Evolutionary conservation across 2,797 vertebrate species (phyloP), one percentile per base, ranked within the genome.

Genomic region (Pelochelys cantorii): DNA sequence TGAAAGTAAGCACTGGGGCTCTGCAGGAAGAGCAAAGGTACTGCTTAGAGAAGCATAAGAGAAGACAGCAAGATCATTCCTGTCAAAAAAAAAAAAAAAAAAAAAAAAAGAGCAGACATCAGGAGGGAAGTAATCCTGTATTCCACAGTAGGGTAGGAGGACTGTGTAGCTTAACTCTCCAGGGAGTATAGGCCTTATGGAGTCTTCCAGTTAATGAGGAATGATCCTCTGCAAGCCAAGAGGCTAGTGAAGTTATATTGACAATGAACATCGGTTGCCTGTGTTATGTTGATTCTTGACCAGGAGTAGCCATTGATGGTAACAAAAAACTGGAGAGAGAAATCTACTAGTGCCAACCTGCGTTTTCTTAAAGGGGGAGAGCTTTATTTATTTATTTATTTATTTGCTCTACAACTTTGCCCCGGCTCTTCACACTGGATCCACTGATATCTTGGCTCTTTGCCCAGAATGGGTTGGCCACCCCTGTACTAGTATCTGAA

Each of bases 1-100:
- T 77, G 82, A 74, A 90, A 55, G 34, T 1, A 3, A 1, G 0
- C 65, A 1, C n/a, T 14, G 54, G 56, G 29, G 10, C 27, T 62
- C 12, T 90, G 68, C 42, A 89, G 37, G 37, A 86, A 3, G 3
- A 31, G 4, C 86, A 85, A 7, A 80, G 18, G 75, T 25, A 25
- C 42, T 25, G 52, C 48, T 77, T 65, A 78, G 42, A 60, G 60
- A 55, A 23, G 54, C 22, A 65, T 31, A 31, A 53, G 12, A 68
- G 20, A 71, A 81, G 25, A 79, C 81, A 81, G 55, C 31, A 13
- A 17, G 6, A 71, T 37, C 65, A 22, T 71, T 71, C 25, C 42
- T 27, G 29, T 25, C 3, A 3, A 84, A 42, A 42, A 42, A 77
- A 2, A 57, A 52, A 81, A 79, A 80, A n/a, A n/a, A 42, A 42